Base-by-base conservation (phyloP, 2,888 invertebrate genomes). In the Brenthis ino region DNA sequence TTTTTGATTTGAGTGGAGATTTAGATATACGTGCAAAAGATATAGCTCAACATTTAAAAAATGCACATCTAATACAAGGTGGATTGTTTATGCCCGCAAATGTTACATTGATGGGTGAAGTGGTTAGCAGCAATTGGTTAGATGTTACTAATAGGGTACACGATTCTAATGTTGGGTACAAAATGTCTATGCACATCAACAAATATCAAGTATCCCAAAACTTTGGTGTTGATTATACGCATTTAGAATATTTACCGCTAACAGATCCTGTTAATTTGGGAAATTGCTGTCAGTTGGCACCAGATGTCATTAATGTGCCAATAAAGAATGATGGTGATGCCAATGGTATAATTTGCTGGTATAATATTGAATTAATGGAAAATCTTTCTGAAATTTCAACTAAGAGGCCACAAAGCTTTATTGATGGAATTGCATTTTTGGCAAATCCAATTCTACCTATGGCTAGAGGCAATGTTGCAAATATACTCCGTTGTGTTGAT, bases 61-160 rank as follows among this genome's bases (percentile, higher is more conserved):
- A 82, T 8, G 77, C 80, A 53, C 84, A 91, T 70, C 82, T 94
- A 0, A 77, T 85, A 48, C 80, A 81, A 54, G 88, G 87, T 65
- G 94, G 94, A 0, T 79, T 93, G 11, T 86, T 92, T 63, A 79
- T 95, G 76, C 96, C 96, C 0, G 80, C 89, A 58, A 86, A 84
- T 72, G 77, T 95, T 6, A 86, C 83, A 63, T 75, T 96, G 13
- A 84, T 94, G 71, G 94, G 93, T 1, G 93, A 94, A 75, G 79
- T 95, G n/a, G 89, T 95, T n/a, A 85, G 93, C 75, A 94, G 95
- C 6, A 81, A 91, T 43, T 95, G 95, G 91, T 81, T 96, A 53
- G 90, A 94, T 69, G 86, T 90, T 64, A 94, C 94, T 78, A 94
- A 95, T 76, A 87, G 85, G 69, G 92, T 95, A 0, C 85, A 93